A percentile compares a stretch with the other conserved stretches of the same genome.
These are phyloP conservation scores for Elegia similella DNA, from an alignment of 2,888 invertebrate genomes.

Conservation along the genomic window DNA sequence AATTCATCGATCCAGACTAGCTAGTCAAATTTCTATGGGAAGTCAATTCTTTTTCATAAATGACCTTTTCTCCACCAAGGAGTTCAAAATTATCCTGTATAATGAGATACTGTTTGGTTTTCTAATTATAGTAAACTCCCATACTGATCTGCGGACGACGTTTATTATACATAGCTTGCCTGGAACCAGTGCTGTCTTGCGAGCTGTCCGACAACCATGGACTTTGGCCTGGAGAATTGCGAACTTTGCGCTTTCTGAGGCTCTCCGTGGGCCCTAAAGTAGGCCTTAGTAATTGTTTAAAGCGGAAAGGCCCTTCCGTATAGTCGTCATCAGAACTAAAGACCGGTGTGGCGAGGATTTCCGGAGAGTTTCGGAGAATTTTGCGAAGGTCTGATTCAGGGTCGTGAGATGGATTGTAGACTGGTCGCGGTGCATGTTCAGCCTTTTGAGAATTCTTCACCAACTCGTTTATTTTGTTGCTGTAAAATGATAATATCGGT, in stretches of 20 bases:
- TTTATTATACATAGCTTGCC: constrained; percentile 63
- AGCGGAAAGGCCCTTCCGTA: constrained; percentile 85
- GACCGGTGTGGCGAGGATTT: constrained; percentile 70
- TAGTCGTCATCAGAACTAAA: constrained; percentile 79
- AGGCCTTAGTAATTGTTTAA: constrained; percentile 84
- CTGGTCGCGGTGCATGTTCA: constrained; percentile 53
- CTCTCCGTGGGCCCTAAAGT: constrained; percentile 87
- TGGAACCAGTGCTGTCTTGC: constrained; percentile 68
- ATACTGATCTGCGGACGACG: constrained; percentile 74
- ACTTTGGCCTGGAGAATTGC: constrained; percentile 64
- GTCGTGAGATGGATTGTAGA: constrained; percentile 60
- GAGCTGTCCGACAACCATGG: constrained; percentile 77
- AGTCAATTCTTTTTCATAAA: too few species aligned
- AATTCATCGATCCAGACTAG: too few species aligned
- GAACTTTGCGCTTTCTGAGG: constrained; percentile 83
- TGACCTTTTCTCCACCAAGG: too few species aligned
- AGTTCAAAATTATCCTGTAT: too few species aligned
- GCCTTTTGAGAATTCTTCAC: constrained; percentile 66
- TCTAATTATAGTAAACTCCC: constrained; percentile 71
- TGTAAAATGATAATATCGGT: too few species aligned
- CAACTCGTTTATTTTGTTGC: constrained; percentile 76
- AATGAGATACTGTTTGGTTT: too few species aligned
- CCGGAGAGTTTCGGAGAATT: constrained; percentile 72
- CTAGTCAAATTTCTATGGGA: too few species aligned
- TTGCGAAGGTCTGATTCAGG: constrained; percentile 73